Evolutionary conservation across 2,888 invertebrate species (phyloP).

Genomic region (Phania funesta): DNA sequence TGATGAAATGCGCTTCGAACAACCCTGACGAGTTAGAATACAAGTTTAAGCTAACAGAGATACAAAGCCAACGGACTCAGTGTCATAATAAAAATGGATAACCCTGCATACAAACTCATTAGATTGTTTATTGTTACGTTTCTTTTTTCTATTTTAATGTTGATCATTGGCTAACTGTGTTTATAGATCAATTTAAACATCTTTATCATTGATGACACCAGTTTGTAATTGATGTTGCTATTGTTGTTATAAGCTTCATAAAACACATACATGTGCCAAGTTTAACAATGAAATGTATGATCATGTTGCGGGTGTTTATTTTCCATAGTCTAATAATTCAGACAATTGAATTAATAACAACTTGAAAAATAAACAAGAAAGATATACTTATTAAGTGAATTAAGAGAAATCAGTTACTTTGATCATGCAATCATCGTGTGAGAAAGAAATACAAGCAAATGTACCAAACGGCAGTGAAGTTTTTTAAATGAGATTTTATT

Average conservation of each 20-base stretch:
- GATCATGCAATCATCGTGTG: slow-evolving; percentile 16
- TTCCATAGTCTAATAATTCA: slow-evolving; percentile 54
- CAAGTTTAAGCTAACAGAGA: not conserved
- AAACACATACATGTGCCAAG: not conserved
- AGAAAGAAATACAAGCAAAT: not conserved
- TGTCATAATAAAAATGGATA: not conserved
- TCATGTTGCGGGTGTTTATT: slow-evolving; percentile 39
- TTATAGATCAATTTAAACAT: slow-evolving; percentile 48
- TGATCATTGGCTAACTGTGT: slow-evolving; percentile 38
- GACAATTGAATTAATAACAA: slow-evolving; percentile 30
- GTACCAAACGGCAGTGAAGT: not conserved
- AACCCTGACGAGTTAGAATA: not conserved
- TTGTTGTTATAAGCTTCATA: not conserved
- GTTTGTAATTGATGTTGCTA: not conserved
- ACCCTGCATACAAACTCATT: not conserved
- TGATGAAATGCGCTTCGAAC: too few relatives aligned
- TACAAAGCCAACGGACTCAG: not conserved
- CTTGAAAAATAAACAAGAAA: not conserved
- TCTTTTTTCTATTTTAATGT: not conserved
- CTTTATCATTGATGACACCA: slow-evolving; percentile 1
- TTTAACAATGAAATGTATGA: slow-evolving; percentile 30
- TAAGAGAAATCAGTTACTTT: slow-evolving; percentile 17
- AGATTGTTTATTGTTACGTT: not conserved
- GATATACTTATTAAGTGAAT: not conserved
- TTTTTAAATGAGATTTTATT: not conserved